Evolutionary conservation across 2,888 invertebrate genomes (phyloP), one percentile per base, ranked within the genome.

Genomic region (Dolichomitus sp.): DNA sequence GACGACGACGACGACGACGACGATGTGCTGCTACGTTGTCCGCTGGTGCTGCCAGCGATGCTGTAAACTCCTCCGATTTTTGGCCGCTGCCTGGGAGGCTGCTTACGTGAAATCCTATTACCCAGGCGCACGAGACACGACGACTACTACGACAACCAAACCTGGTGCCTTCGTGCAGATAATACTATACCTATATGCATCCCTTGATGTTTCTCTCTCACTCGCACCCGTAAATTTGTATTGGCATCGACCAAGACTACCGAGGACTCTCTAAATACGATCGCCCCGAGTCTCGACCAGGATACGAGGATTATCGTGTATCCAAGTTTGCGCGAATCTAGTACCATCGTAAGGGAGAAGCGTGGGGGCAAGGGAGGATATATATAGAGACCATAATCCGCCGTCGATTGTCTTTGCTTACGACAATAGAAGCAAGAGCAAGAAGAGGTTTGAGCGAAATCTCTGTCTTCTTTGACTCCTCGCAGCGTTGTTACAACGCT

Each of bases 21-120:
- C 19, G 52, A 52, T 19, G 52, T 14, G 14, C 42, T 76, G 40
- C 65, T 72, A 78, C 74, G 73, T 74, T 72, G 27, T 54, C 61
- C 57, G 68, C 70, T 63, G 70, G 50, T 63, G 30, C 54, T 75
- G 59, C 59, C 30, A n/a, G 33, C 63, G 61, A 69, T 69, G 54
- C 68, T 87, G 87, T 91, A 90, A 90, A 90, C 87, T 90, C 88
- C 88, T 87, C 83, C 89, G 90, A 90, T 91, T 91, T 92, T 91
- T 88, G 90, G 91, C 84, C 88, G 80, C 91, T 82, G 88, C 88
- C 80, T 91, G 91, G 91, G 90, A 91, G 92, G 90, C 91, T 88
- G 88, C 87, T 88, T 86, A 86, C 86, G 88, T 89, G 89, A 90
- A 91, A 87, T 88, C 90, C 89, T 88, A 90, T 90, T 91, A 90